phyloP scores from a whole-genome alignment of 2,113 vertebrate genomes.

The Prinia subflava region DNA sequence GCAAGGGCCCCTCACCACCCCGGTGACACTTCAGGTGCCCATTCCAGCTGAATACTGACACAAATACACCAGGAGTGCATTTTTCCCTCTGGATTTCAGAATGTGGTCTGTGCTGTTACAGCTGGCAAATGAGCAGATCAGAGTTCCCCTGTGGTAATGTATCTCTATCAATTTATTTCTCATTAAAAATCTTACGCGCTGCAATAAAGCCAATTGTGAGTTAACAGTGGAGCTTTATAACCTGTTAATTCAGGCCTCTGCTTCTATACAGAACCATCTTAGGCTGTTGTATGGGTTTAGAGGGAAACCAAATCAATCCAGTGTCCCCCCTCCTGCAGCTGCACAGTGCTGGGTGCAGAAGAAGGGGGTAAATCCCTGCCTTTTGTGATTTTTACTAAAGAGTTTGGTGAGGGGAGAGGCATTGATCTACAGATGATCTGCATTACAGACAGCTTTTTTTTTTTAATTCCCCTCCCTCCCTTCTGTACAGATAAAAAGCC shows the following conservation, averaged over 20 bases:
- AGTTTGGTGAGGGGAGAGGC: background rate
- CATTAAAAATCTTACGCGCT: background rate
- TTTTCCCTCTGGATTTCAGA: background rate
- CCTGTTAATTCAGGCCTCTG: background rate
- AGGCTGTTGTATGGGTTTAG: background rate
- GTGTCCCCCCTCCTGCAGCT: rapidly evolving
- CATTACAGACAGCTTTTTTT: background rate
- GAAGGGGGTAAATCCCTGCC: background rate
- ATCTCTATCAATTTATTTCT: conserved; percentile 28
- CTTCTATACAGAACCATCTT: background rate
- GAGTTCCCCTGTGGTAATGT: background rate
- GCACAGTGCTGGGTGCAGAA: background rate
- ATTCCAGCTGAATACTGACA: background rate
- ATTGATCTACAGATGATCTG: conserved; percentile 21
- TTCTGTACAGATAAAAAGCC: background rate
- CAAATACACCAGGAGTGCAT: rapidly evolving
- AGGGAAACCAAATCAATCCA: background rate
- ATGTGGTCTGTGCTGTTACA: background rate
- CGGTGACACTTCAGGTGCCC: background rate
- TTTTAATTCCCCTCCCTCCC: background rate
- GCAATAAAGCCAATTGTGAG: background rate
- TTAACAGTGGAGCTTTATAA: conserved; percentile 8
- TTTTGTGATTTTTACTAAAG: background rate
- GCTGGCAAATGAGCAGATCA: background rate
- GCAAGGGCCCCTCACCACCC: background rate